Base-by-base conservation (phyloP, 2,113 vertebrate species). In the Chloropsis hardwickii region DNA sequence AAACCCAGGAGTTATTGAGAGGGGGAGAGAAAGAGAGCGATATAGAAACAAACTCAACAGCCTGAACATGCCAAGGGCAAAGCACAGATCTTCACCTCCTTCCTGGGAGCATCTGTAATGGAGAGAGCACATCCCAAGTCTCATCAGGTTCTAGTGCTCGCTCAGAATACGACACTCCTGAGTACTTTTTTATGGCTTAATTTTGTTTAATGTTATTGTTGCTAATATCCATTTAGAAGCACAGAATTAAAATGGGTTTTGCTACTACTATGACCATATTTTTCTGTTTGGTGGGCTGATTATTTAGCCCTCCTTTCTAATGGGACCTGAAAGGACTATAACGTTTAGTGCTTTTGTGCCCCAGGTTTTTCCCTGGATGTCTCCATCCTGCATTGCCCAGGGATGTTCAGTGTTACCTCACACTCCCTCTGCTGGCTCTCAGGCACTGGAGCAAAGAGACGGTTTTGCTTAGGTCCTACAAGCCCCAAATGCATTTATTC, bases 361-460 rank as follows among this genome's bases (percentile, higher is more conserved):
- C 47, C 23, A 57, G 58, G 5, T 21, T 90, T 48, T 69, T 81
- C 42, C n/a, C 83, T 56, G 2, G 0, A 33, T 48, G 12, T 44
- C 65, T 82, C 48, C 70, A 35, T 14, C 44, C 47, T 10, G 4
- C 27, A 3, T 5, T 70, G 35, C 69, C 67, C 44, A 67, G 33
- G 73, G 64, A 62, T 19, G 40, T 48, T 22, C 74, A 48, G 5
- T 22, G 51, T 40, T 95, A 88, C 86, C 93, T 76, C 92, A 72
- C 74, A 24, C 95, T 97, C 95, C 95, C 96, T 90, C 95, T 96
- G 79, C 96, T 96, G 95, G 94, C 69, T 94, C 64, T 37, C 79
- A 64, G 79, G 64, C 90, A 81, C 73, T 42, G 89, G 56, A 96
- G 78, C 90, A 94, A 82, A 70, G 44, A 35, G 7, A 29, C 0